These are phyloP conservation scores for Lasioglossum leucozonium DNA, from an alignment of 2,888 invertebrate genomes.

Conservation along the genomic window DNA sequence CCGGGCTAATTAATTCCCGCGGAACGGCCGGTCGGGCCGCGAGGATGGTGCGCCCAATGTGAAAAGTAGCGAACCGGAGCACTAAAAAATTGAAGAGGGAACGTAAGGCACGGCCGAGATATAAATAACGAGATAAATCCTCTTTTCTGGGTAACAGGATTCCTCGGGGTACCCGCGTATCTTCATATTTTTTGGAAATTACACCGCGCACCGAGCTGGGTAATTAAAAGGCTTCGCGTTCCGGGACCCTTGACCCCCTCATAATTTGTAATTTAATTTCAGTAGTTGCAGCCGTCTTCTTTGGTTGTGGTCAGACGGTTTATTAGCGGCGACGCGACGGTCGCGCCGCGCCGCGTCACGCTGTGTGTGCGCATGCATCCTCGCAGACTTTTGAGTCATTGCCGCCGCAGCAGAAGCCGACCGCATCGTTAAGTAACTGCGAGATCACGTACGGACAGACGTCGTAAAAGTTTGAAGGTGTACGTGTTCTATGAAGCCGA, in stretches of 20 bases:
- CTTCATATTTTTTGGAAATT: slow-evolving; percentile 7
- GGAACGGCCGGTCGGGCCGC: background rate
- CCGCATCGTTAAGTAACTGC: slow-evolving; percentile 60
- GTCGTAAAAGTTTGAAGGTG: slow-evolving; percentile 30
- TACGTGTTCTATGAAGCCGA: slow-evolving; percentile 4
- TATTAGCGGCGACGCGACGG: slow-evolving; percentile 28
- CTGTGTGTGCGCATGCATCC: background rate
- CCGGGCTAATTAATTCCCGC: background rate
- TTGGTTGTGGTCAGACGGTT: slow-evolving; percentile 38
- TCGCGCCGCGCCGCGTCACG: background rate
- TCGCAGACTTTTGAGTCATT: slow-evolving; percentile 54
- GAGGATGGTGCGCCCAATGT: background rate
- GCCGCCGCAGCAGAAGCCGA: slow-evolving; percentile 48
- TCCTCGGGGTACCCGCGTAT: background rate
- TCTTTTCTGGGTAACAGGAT: background rate
- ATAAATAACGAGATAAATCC: slow-evolving; percentile 2
- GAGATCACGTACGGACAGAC: slow-evolving; percentile 44
- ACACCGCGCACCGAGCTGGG: background rate
- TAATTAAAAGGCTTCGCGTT: slow-evolving; percentile 11
- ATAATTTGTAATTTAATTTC: slow-evolving; percentile 76
- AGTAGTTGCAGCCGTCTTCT: slow-evolving; percentile 44
- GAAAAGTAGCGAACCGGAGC: background rate
- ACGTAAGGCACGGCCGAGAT: background rate
- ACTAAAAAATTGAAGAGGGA: background rate
- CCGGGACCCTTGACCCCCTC: slow-evolving; percentile 21